Evolutionary conservation across 2,888 invertebrate species (phyloP).

Genomic region (Drosophila parthenogenetica): DNA sequence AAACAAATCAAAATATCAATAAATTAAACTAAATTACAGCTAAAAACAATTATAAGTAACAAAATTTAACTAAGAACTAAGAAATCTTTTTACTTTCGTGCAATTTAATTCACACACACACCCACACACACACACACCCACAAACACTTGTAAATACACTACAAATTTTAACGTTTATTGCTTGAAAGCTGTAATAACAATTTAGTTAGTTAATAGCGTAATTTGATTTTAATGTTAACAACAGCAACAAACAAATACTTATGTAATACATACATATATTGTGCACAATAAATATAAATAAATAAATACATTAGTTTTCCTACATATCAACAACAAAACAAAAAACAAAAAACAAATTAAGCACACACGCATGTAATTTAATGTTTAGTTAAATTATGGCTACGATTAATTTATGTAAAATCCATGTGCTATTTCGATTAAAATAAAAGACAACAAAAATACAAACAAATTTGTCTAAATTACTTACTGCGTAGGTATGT

Average conservation of each 20-base stretch:
- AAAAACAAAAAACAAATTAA: not conserved
- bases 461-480: not conserved
- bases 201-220: slow-evolving; percentile 60
- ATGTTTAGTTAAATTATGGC: slow-evolving; percentile 68
- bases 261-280: slow-evolving; percentile 44
- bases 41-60: slow-evolving; percentile 35
- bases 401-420: slow-evolving; percentile 72
- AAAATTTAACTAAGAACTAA: slow-evolving; percentile 37
- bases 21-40: slow-evolving; percentile 21
- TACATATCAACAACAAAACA: slow-evolving; percentile 44
- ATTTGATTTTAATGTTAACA: slow-evolving; percentile 58
- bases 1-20: slow-evolving; percentile 36
- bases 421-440: slow-evolving; percentile 74
- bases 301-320: slow-evolving; percentile 27
- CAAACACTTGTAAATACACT: slow-evolving; percentile 60
- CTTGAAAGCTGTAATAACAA: slow-evolving; percentile 72
- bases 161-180: slow-evolving; percentile 71
- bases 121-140: slow-evolving; percentile 18
- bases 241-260: slow-evolving; percentile 32
- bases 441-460: slow-evolving; percentile 36
- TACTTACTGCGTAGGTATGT: no score
- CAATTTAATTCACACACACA: slow-evolving; percentile 55
- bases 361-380: slow-evolving; percentile 49
- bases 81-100: slow-evolving; percentile 35
- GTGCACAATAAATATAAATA: slow-evolving; percentile 44